Percentiles rank a stretch among this genome's conserved stretches.
Conservation (phyloP, 2,113 vertebrate species). For the Sakesphorus luctuosus region DNA sequence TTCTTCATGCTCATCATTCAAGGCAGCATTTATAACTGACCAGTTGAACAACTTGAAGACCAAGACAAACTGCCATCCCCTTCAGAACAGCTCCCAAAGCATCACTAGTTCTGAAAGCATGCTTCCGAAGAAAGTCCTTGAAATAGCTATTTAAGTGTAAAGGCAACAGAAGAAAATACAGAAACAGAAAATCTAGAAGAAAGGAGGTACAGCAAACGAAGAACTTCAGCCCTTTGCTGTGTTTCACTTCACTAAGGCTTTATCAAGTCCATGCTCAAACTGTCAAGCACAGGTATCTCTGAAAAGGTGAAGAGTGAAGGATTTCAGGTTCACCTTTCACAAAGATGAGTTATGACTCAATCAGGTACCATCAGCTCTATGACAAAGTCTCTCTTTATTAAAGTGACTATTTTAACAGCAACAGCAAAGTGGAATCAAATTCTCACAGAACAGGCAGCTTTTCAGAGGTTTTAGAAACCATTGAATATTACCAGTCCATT, state of each 20-base stretch:
- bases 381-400: neutral
- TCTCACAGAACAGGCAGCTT: neutral
- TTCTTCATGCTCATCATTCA: neutral
- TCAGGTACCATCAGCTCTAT: neutral
- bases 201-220: neutral
- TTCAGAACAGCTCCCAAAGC: neutral
- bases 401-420: neutral
- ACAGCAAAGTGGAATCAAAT: neutral
- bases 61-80: neutral
- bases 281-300: accelerated
- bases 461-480: neutral
- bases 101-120: neutral
- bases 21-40: neutral
- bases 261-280: neutral
- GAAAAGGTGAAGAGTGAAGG: neutral
- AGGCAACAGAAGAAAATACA: neutral
- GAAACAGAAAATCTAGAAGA: neutral
- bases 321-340: neutral
- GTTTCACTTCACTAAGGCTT: neutral
- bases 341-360: neutral
- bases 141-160: neutral
- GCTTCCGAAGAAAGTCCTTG: neutral
- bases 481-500: neutral
- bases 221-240: neutral
- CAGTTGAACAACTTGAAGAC: neutral